phyloP scores from a whole-genome alignment of 2,888 invertebrate genomes.

The Microchrysa polita region DNA sequence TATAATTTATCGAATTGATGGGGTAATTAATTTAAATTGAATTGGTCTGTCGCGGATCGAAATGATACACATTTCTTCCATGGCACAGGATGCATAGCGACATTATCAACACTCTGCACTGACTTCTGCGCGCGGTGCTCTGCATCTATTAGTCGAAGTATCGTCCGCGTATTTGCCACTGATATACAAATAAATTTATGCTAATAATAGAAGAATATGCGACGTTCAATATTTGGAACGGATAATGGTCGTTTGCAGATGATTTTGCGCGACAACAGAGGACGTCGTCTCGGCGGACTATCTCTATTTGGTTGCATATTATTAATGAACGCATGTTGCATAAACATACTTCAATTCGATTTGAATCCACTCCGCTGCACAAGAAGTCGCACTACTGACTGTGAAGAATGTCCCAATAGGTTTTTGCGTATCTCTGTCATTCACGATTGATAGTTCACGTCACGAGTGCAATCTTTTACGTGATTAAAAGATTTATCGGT shows the following conservation, averaged over 20 bases:
- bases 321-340: slow-evolving; percentile 50
- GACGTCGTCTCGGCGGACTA: not conserved
- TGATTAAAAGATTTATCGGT: slow-evolving; percentile 34
- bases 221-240: not conserved
- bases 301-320: not conserved
- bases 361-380: no score
- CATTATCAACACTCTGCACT: not conserved
- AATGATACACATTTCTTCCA: slow-evolving; percentile 52
- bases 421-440: slow-evolving; percentile 31
- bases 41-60: slow-evolving; percentile 53
- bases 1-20: slow-evolving; percentile 55
- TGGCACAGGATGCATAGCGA: slow-evolving; percentile 11
- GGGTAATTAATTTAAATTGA: slow-evolving; percentile 55
- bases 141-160: not conserved
- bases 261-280: not conserved
- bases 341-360: slow-evolving; percentile 51
- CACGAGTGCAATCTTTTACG: slow-evolving; percentile 32
- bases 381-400: no score
- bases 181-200: not conserved
- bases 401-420: slow-evolving; percentile 8
- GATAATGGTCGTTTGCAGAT: not conserved
- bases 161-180: not conserved
- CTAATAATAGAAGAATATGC: not conserved
- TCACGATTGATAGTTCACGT: slow-evolving; percentile 39
- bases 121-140: not conserved